Evolutionary conservation across 2,888 invertebrate species (phyloP), one percentile per base, ranked within the genome.

Genomic region (Oxycera nigricornis): DNA sequence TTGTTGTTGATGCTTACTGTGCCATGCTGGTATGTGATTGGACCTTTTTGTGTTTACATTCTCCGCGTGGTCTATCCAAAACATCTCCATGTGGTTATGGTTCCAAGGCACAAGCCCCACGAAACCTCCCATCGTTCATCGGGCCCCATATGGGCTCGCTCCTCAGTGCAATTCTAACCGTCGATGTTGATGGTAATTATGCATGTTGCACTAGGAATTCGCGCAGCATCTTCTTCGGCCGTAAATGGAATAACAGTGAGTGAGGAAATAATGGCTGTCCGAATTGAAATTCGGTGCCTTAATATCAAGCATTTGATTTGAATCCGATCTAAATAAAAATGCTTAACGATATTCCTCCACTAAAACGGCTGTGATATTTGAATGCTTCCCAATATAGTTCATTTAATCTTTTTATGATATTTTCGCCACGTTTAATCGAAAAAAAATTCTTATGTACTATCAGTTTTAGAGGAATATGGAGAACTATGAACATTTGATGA

Each of bases 41-140:
- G 62, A 35, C 62, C 62, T 62, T 39, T 26, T 57, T 39, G 7
- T 65, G 65, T 41, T 65, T 65, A 65, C 65, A 41, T 65, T 65
- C 41, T 65, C 65, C 65, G 41, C 41, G 41, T 41, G 14, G 41
- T 24, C 22, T 30, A 61, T 24, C 55, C 24, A 9, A 55, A 55
- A 41, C 1, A 39, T 39, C n/a, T 26, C 59, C 59, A 59, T 28
- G 26, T 26, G 59, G 28, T 6, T 59, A 59, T 59, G 14, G 4
- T 30, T 1, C 17, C 50, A 7, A 50, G 39, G 24, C 7, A 24
- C 14, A 24, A 3, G 4, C 11, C 14, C 17, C 24, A 4, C 20
- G 24, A 55, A 55, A 14, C 55, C 55, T 20, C 55, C 55, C 20
- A 55, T 55, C 2, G 24, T 55, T 22, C n/a, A n/a, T 22, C 22